Percentiles rank a stretch among this genome's conserved stretches.
phyloP scores from a whole-genome alignment of 2,888 invertebrate genomes.

The Trissolcus brochymenae region DNA sequence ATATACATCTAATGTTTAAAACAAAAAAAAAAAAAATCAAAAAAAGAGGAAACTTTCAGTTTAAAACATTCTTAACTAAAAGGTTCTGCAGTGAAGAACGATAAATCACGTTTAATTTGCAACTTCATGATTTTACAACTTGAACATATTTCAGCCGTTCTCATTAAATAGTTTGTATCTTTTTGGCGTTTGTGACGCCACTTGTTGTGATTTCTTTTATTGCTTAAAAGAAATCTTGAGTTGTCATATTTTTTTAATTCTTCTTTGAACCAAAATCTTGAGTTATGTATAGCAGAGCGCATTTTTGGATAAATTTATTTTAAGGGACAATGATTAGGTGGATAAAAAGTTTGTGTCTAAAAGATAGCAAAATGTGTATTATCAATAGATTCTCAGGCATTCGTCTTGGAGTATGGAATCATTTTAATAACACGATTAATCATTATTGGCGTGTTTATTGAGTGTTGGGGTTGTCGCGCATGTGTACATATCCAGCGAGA shows the following conservation, averaged over 20 bases:
- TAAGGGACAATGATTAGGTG: slow-evolving; percentile 23
- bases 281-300: slow-evolving; percentile 26
- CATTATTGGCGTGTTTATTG: slow-evolving; percentile 31
- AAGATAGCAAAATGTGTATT: slow-evolving; percentile 44
- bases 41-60: no score
- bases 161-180: no score
- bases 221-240: no score
- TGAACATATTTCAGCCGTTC: no score
- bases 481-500: slow-evolving; percentile 40
- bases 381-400: slow-evolving; percentile 38
- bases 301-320: slow-evolving; percentile 28
- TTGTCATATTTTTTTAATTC: slow-evolving; percentile 13
- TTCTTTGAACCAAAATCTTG: slow-evolving; percentile 24
- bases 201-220: no score
- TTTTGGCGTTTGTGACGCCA: no score
- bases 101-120: no score
- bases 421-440: slow-evolving; percentile 48
- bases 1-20: no score
- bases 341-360: slow-evolving; percentile 36
- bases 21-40: no score
- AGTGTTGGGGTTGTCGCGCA: slow-evolving; percentile 35
- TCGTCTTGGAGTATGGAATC: slow-evolving; percentile 35
- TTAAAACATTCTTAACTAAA: no score
- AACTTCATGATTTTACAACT: no score
- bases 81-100: no score